Percentiles rank a stretch among this genome's conserved stretches.
phyloP scores from a whole-genome alignment of 1,140 invertebrate species.

The Centruroides sculpturatus region DNA sequence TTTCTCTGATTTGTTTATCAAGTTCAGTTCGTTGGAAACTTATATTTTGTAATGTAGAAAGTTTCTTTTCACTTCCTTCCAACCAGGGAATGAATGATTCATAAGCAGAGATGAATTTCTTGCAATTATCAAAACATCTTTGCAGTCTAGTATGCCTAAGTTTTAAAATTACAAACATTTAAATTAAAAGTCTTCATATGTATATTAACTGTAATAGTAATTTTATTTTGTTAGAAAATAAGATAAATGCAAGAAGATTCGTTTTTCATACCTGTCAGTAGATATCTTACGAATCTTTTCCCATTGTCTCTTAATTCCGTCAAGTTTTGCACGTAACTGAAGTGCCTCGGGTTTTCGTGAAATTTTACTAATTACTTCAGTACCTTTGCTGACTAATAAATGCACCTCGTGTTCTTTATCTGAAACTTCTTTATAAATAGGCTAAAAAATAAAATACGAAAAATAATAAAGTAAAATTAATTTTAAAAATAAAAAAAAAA shows the following conservation, averaged over 20 bases:
- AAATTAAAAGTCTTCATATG: too few species aligned
- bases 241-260: too few species aligned
- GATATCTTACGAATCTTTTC: conserved; percentile 73
- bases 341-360: conserved; percentile 33
- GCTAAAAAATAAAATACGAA: conserved; percentile 26
- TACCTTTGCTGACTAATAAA: conserved; percentile 82
- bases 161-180: not conserved
- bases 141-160: conserved; percentile 60
- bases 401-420: conserved; percentile 83
- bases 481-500: too few species aligned
- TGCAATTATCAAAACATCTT: conserved; percentile 79
- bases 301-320: conserved; percentile 76
- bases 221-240: too few species aligned
- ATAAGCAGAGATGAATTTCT: conserved; percentile 68
- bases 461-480: too few species aligned
- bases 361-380: conserved; percentile 49
- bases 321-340: conserved; percentile 48
- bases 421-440: conserved; percentile 73
- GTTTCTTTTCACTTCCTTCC: conserved; percentile 64
- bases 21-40: conserved; percentile 71
- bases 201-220: too few species aligned
- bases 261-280: conserved; percentile 37
- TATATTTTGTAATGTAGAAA: conserved; percentile 58
- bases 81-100: conserved; percentile 81
- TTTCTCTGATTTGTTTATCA: conserved; percentile 73